phyloP scores from a whole-genome alignment of 2,797 vertebrate genomes.

The Oceanodroma leucorhoa region DNA sequence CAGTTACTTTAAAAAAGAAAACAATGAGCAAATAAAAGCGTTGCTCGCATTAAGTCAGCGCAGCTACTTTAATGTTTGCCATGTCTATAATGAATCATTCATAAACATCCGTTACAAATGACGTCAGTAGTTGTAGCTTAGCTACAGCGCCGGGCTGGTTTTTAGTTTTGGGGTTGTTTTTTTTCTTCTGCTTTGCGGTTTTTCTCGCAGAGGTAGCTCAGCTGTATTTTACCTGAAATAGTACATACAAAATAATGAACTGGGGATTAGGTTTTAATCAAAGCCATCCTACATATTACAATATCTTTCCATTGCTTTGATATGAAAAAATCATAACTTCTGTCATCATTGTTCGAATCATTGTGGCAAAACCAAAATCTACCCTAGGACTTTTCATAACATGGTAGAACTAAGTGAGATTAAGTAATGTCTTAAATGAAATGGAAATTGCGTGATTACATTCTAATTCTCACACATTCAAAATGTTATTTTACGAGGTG shows the following conservation, averaged over 20 bases:
- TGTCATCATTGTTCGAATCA: slow-evolving; percentile 61
- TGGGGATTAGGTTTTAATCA: slow-evolving; percentile 20
- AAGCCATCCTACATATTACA: slow-evolving; percentile 39
- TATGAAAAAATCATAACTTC: slow-evolving; percentile 50
- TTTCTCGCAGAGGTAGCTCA: not conserved
- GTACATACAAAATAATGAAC: not conserved
- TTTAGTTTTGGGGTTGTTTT: not conserved
- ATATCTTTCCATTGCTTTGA: slow-evolving; percentile 61
- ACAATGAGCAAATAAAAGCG: not conserved
- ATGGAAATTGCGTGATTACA: slow-evolving; percentile 5
- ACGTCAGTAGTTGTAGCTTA: not conserved
- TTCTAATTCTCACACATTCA: slow-evolving; percentile 32
- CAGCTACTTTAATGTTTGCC: not conserved
- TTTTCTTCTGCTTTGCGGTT: slow-evolving; percentile 10
- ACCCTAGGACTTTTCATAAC: slow-evolving; percentile 1
- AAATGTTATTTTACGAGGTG: slow-evolving; percentile 34
- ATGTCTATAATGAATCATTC: not conserved
- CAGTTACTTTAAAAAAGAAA: not conserved
- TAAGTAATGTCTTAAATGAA: not conserved
- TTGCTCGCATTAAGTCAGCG: not conserved
- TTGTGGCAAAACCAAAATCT: slow-evolving; percentile 73
- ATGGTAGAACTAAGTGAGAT: not conserved
- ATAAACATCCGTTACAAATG: not conserved
- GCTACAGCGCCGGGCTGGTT: not conserved
- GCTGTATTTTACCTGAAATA: slow-evolving; percentile 5